These are phyloP conservation scores for Pelusios castaneus DNA, from an alignment of 2,113 vertebrate species.

Conservation along the genomic window DNA sequence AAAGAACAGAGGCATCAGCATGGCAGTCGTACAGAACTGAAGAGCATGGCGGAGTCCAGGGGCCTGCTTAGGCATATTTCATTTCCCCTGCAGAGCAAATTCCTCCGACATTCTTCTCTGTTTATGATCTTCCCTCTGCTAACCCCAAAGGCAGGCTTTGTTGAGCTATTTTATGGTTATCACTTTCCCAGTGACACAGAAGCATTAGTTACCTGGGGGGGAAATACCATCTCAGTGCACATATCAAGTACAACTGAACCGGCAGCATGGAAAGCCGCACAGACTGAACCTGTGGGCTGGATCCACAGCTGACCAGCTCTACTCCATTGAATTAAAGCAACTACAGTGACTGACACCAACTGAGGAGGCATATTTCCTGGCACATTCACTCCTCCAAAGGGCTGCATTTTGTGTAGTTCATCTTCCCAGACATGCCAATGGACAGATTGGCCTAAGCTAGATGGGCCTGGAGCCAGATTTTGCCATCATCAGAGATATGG, in stretches of 20 bases:
- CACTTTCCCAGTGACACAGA: neutral
- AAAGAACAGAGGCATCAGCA: constrained; percentile 15
- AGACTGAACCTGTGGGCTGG: neutral
- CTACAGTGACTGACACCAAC: neutral
- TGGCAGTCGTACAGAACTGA: neutral
- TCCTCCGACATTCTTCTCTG: constrained; percentile 1
- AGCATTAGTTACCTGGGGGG: neutral
- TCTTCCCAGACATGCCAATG: neutral
- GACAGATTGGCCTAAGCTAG: neutral
- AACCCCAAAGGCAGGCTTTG: neutral
- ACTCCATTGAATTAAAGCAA: neutral
- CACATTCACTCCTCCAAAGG: neutral
- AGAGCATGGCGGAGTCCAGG: neutral
- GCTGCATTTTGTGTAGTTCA: neutral
- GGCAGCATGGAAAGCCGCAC: neutral
- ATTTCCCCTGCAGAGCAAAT: constrained; percentile 19
- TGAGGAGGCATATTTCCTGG: neutral
- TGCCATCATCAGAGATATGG: neutral
- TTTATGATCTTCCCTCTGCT: constrained; percentile 13
- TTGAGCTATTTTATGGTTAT: constrained; percentile 15
- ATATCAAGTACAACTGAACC: constrained; percentile 9
- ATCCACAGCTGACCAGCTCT: neutral
- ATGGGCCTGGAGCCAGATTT: neutral
- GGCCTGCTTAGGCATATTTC: neutral
- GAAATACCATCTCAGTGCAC: neutral